Evolutionary conservation across 2,797 vertebrate species (phyloP).

Genomic region (Lepilemur septentrionalis): DNA sequence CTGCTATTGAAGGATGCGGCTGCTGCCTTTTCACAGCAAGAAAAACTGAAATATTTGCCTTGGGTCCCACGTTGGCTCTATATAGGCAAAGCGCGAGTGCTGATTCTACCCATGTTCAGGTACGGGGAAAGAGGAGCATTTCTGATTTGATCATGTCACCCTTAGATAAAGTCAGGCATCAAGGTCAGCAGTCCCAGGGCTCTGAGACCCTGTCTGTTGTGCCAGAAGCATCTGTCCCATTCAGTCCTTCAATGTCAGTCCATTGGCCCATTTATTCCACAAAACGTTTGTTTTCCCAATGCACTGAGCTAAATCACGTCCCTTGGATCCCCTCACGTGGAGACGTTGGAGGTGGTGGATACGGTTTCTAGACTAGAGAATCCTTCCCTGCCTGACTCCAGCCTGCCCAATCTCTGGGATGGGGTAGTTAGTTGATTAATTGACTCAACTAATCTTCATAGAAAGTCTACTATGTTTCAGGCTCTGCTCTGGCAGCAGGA

Average conservation of each 20-base stretch:
- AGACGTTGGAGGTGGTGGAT: background rate
- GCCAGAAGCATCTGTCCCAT: background rate
- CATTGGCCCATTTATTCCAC: background rate
- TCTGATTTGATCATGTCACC: background rate
- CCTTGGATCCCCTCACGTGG: background rate
- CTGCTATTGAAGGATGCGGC: background rate
- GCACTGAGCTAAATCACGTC: background rate
- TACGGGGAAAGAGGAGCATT: background rate
- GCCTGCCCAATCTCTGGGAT: background rate
- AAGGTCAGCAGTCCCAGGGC: background rate
- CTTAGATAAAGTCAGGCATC: background rate
- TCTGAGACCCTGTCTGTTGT: background rate
- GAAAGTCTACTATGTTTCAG: background rate
- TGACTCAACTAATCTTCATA: conserved; percentile 7
- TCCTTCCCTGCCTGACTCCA: background rate
- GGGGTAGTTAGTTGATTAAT: background rate
- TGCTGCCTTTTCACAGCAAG: background rate
- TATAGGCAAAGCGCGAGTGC: background rate
- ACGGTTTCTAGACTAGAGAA: background rate
- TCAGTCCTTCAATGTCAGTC: background rate
- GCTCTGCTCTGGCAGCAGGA: background rate
- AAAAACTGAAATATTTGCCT: conserved; percentile 17
- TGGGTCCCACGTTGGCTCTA: background rate
- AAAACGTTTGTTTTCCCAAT: background rate
- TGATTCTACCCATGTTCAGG: background rate